phyloP scores from a whole-genome alignment of 1,140 invertebrate species.

The Drosophila kepulauana region DNA sequence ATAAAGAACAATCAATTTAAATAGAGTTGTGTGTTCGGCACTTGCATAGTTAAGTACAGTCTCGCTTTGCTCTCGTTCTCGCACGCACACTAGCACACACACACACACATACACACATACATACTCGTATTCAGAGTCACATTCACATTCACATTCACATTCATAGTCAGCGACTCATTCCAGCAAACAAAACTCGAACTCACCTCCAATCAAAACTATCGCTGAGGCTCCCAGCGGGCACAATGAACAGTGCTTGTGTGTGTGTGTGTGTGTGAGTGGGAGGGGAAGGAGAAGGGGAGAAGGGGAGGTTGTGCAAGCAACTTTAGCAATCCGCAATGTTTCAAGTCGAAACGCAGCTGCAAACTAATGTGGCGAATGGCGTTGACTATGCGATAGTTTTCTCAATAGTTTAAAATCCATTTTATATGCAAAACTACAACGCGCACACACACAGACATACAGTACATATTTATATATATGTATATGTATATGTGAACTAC shows the following conservation, averaged over 20 bases:
- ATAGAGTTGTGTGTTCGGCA: constrained; percentile 61
- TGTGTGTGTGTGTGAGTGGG: neutral
- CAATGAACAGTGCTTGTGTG: too few relatives aligned
- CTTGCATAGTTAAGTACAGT: constrained; percentile 68
- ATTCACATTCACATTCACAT: constrained; percentile 2
- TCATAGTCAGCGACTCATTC: constrained; percentile 1
- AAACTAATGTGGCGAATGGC: constrained; percentile 58
- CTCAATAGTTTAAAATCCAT: constrained; percentile 80
- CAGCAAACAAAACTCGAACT: constrained; percentile 12
- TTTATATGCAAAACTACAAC: constrained; percentile 64
- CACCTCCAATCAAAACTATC: constrained; percentile 56
- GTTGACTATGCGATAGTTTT: constrained; percentile 64
- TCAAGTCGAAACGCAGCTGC: constrained; percentile 53
- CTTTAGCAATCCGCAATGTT: constrained; percentile 49
- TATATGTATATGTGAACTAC: constrained; percentile 8
- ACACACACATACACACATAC: constrained; percentile 45
- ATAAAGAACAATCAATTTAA: constrained; percentile 69
- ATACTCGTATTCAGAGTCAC: constrained; percentile 6
- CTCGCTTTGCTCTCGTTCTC: constrained; percentile 46
- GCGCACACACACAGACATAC: constrained; percentile 28
- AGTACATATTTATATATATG: constrained; percentile 2
- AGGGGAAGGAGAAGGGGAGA: neutral
- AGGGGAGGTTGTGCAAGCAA: neutral
- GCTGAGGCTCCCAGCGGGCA: neutral
- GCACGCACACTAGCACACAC: constrained; percentile 10